Evolutionary conservation across 2,888 invertebrate species (phyloP), one percentile per base, ranked within the genome.

Genomic region (Exephanes ischioxanthus): DNA sequence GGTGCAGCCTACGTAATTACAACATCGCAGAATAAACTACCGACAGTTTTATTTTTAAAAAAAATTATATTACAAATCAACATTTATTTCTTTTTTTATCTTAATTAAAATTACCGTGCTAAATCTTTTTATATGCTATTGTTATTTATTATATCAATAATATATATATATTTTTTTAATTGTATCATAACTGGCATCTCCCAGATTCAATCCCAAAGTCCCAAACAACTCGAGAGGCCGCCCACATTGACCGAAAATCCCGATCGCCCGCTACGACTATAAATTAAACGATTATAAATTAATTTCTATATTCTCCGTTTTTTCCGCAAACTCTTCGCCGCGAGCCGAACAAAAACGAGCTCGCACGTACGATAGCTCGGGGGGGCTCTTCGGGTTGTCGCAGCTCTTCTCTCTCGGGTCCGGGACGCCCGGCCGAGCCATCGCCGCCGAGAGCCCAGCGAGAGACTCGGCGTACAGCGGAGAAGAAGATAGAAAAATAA

Each of bases 321-420:
- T 53, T 53, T 53, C 7, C 19, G 53, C 7, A 19, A 53, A 53
- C n/a, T 53, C 7, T 53, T 19, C 53, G 53, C n/a, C 45, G 19
- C 53, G 53, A 19, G n/a, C 53, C 53, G 53, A 53, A 53, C 53
- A 19, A 53, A 53, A 53, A 53, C 53, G 19, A 53, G 53, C 53
- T 53, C 51, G 51, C 51, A n/a, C 51, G n/a, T n/a, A 51, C 51
- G n/a, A 41, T 41, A 30, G 14, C 14, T 61, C 61, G 61, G 4
- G 5, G 30, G 0, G 51, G 16, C 5, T n/a, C 4, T 26, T 61
- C 11, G 19, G 51, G 63, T 53, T 63, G 71, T 79, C 79, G 71
- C 71, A 16, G 3, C 61, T 3, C 71, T 63, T 37, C 70, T 78
- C 78, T 71, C 63, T 14, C 30, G 61, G 55, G 61, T 61, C 11